Percentiles rank a stretch among this genome's conserved stretches.
These are phyloP conservation scores for Leptothorax acervorum DNA, from an alignment of 2,888 invertebrate genomes.

Conservation along the genomic window DNA sequence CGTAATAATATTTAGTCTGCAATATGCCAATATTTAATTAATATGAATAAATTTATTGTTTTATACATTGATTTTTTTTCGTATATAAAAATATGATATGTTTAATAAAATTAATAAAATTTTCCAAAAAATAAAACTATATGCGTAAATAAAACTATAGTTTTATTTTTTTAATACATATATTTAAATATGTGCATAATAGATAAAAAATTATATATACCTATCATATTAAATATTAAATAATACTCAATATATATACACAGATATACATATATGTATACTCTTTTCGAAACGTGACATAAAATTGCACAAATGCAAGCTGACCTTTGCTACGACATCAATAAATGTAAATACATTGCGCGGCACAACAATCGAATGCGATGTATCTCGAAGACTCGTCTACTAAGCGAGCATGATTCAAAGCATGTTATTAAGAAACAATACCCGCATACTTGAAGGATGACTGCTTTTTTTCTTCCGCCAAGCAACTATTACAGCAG, in stretches of 20 bases:
- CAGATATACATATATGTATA: neutral
- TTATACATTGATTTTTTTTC: neutral
- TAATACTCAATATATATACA: neutral
- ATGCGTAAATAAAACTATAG: too few relatives aligned
- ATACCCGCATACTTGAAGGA: conserved; percentile 75
- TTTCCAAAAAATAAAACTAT: too few relatives aligned
- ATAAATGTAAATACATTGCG: conserved; percentile 36
- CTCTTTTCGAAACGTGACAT: neutral
- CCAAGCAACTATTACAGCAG: conserved; percentile 58
- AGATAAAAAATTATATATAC: neutral
- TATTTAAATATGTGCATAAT: neutral
- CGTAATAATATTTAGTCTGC: neutral
- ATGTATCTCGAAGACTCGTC: conserved; percentile 43
- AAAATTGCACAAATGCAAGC: conserved; percentile 33
- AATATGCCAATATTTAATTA: neutral
- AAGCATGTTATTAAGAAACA: conserved; percentile 72
- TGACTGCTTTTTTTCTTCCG: conserved; percentile 74
- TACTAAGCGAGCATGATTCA: conserved; percentile 64
- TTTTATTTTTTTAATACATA: neutral
- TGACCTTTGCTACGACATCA: conserved; percentile 46
- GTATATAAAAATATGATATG: neutral
- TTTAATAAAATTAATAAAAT: too few relatives aligned
- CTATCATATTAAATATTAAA: neutral
- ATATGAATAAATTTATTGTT: neutral
- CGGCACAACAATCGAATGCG: conserved; percentile 38